phyloP scores from a whole-genome alignment of 2,797 vertebrate genomes.

The Takifugu rubripes region DNA sequence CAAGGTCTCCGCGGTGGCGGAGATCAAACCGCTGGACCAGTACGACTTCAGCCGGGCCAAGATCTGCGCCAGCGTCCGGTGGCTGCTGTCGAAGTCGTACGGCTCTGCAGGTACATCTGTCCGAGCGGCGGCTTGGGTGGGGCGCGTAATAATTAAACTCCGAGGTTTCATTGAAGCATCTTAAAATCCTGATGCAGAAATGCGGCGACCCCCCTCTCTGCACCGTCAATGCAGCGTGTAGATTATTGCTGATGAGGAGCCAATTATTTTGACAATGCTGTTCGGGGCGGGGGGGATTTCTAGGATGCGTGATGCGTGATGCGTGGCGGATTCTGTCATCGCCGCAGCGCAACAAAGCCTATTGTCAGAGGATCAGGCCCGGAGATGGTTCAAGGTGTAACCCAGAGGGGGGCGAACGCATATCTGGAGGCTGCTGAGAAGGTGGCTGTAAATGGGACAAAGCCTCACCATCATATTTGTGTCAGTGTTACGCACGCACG shows the following conservation, averaged over 20 bases:
- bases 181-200: no score
- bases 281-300: slow-evolving; percentile 23
- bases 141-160: slow-evolving; percentile 42
- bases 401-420: background rate
- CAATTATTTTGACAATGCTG: slow-evolving; percentile 2
- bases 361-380: slow-evolving; percentile 40
- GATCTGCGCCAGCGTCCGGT: slow-evolving; percentile 83
- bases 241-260: background rate
- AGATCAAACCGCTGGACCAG: slow-evolving; percentile 87
- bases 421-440: background rate
- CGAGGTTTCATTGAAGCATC: background rate
- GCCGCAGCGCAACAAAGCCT: slow-evolving; percentile 54
- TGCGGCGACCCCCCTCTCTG: background rate
- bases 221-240: background rate
- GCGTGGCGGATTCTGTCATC: slow-evolving; percentile 22
- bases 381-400: background rate
- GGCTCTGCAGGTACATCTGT: slow-evolving; percentile 78
- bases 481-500: slow-evolving; percentile 64
- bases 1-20: slow-evolving; percentile 81
- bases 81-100: slow-evolving; percentile 83
- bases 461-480: slow-evolving; percentile 44
- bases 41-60: slow-evolving; percentile 84
- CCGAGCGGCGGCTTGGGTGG: slow-evolving; percentile 49
- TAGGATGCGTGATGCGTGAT: slow-evolving; percentile 4
- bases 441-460: slow-evolving; percentile 45